Conservation (phyloP, 2,113 vertebrate genomes). For the Lepus timidus region DNA sequence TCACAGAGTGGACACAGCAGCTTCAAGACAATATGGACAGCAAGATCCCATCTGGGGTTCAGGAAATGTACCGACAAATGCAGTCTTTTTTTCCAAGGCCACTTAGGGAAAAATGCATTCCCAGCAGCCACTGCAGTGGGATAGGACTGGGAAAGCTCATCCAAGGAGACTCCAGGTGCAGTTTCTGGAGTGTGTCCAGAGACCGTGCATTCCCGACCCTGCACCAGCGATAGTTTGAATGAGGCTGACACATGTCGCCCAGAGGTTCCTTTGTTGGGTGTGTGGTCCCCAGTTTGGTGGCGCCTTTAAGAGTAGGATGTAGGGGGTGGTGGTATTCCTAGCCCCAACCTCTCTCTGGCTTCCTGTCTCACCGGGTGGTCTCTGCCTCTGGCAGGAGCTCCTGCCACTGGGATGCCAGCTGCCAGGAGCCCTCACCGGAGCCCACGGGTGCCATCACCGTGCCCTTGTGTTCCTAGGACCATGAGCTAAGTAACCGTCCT, state of each 20-base stretch:
- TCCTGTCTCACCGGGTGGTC: not conserved
- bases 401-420: not conserved
- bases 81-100: not conserved
- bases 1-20: not conserved
- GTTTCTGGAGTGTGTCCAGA: not conserved
- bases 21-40: not conserved
- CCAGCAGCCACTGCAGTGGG: not conserved
- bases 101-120: not conserved
- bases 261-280: not conserved
- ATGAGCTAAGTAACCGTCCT: not conserved
- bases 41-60: not conserved
- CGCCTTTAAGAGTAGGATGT: no score
- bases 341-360: not conserved
- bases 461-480: not conserved
- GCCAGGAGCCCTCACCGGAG: not conserved
- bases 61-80: not conserved
- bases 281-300: no score
- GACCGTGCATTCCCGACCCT: not conserved
- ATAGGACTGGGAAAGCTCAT: not conserved
- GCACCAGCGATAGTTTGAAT: not conserved
- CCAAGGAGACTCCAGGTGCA: not conserved
- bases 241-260: not conserved
- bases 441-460: not conserved
- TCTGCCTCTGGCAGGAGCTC: not conserved
- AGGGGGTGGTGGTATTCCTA: no score